These are phyloP conservation scores for Lysandra bellargus DNA, from an alignment of 2,888 invertebrate species.

Conservation along the genomic window DNA sequence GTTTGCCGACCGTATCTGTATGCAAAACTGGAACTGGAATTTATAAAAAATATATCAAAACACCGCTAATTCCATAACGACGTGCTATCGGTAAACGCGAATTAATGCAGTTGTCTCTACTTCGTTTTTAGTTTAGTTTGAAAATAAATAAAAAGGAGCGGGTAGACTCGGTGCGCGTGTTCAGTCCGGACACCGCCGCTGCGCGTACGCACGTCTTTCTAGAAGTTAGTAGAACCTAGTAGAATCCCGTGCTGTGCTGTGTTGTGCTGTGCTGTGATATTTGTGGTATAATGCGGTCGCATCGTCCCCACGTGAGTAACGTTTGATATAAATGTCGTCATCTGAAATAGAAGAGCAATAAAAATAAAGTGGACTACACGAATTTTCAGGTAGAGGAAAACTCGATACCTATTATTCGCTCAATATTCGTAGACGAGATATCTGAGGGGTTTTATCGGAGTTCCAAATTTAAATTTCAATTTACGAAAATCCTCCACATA, in stretches of 20 bases:
- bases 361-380: background rate
- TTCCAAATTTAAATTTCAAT: background rate
- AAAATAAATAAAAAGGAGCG: slow-evolving; percentile 63
- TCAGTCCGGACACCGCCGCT: slow-evolving; percentile 72
- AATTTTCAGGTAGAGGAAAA: background rate
- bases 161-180: slow-evolving; percentile 59
- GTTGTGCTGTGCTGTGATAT: slow-evolving; percentile 30
- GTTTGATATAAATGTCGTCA: slow-evolving; percentile 10
- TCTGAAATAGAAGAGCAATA: slow-evolving; percentile 13
- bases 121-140: slow-evolving; percentile 65
- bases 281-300: slow-evolving; percentile 15
- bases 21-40: background rate
- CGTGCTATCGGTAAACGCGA: slow-evolving; percentile 15
- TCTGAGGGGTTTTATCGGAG: background rate
- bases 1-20: background rate
- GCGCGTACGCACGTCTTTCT: slow-evolving; percentile 65
- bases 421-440: background rate
- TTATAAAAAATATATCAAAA: background rate
- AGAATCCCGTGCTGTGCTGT: slow-evolving; percentile 37
- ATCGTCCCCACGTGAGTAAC: slow-evolving; percentile 20
- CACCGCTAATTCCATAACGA: slow-evolving; percentile 5
- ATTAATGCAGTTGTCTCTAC: slow-evolving; percentile 29
- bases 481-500: background rate
- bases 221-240: slow-evolving; percentile 35
- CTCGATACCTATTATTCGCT: background rate